Percentiles rank a stretch among this genome's conserved stretches.
Conservation (phyloP, 2,888 invertebrate genomes). For the Stenotaenia linearis region DNA sequence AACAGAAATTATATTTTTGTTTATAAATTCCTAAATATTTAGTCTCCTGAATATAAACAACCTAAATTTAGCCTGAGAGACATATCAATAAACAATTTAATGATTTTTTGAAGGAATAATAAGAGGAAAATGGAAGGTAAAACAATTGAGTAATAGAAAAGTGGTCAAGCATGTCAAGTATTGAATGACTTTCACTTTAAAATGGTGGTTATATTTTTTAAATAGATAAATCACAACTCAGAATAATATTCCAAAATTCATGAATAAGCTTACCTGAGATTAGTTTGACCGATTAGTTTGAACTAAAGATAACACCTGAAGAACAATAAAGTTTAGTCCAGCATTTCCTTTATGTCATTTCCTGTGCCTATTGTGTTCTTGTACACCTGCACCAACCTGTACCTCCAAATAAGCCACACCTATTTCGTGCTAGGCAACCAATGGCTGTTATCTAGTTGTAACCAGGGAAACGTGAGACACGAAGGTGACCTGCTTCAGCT, state of each 20-base stretch:
- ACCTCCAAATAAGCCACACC: neutral
- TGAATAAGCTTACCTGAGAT: neutral
- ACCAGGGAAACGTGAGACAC: neutral
- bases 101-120: neutral
- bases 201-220: neutral
- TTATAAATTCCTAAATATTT: too few species aligned
- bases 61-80: too few species aligned
- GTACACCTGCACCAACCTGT: neutral
- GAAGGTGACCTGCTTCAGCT: slow-evolving; percentile 8
- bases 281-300: neutral
- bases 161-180: neutral
- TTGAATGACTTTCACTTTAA: neutral
- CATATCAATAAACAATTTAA: neutral
- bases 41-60: too few species aligned
- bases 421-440: neutral
- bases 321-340: neutral
- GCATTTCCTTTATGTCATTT: slow-evolving; percentile 10
- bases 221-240: neutral
- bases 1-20: too few species aligned
- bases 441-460: neutral
- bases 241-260: neutral
- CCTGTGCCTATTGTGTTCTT: neutral
- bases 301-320: neutral
- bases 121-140: neutral
- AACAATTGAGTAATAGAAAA: neutral